Evolutionary conservation across 2,888 invertebrate species (phyloP).

Genomic region (Chironomus tentans): DNA sequence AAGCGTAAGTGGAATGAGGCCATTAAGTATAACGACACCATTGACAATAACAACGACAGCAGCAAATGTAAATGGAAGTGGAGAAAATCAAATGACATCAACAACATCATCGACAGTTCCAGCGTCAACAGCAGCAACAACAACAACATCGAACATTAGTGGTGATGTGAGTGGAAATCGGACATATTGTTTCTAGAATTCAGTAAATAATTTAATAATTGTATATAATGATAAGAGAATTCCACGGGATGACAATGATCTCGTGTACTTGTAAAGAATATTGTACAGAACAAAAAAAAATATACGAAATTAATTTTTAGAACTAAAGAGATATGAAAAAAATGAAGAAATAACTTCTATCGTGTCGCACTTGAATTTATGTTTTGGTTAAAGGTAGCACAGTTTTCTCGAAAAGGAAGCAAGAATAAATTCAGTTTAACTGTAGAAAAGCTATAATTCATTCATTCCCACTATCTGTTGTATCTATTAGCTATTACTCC

Average conservation of each 20-base stretch:
- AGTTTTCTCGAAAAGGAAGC: no score
- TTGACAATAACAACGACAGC: constrained; percentile 29
- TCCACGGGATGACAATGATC: constrained; percentile 30
- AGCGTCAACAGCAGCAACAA: constrained; percentile 28
- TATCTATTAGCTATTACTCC: no score
- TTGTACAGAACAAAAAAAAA: not conserved
- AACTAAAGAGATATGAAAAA: no score
- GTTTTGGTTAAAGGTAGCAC: no score
- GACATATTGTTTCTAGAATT: constrained; percentile 40
- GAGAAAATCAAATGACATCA: not conserved
- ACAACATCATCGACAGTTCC: constrained; percentile 20
- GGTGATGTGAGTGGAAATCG: constrained; percentile 29
- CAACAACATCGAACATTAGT: constrained; percentile 33
- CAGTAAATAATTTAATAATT: constrained; percentile 29
- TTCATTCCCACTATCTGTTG: no score
- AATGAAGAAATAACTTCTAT: no score
- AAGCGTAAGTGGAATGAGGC: constrained; percentile 33
- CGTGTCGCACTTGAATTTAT: no score
- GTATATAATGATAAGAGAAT: constrained; percentile 24
- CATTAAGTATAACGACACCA: constrained; percentile 28
- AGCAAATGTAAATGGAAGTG: constrained; percentile 18
- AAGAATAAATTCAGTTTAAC: no score
- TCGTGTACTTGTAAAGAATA: constrained; percentile 37
- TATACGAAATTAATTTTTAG: no score
- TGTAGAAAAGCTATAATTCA: no score